phyloP scores from a whole-genome alignment of 2,113 vertebrate genomes.

The Amblyornis subalaris region DNA sequence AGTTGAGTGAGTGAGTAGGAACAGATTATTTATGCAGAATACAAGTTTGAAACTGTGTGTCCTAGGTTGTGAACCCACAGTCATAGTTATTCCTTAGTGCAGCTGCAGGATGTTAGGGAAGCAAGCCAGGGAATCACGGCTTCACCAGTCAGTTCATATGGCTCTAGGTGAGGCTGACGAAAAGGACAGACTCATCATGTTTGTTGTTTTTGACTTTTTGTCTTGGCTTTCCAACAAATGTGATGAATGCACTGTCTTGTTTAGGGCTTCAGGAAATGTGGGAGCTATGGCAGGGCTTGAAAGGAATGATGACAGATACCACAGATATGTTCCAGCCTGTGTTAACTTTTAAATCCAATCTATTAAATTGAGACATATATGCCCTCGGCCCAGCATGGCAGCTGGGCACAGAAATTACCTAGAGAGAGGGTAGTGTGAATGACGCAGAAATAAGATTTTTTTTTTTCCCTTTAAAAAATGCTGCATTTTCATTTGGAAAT shows the following conservation, averaged over 20 bases:
- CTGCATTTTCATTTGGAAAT: neutral
- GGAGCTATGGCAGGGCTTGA: neutral
- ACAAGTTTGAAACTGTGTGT: neutral
- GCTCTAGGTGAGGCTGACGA: neutral
- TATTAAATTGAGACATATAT: neutral
- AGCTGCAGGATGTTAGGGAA: neutral
- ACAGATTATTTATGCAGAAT: neutral
- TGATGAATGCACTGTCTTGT: neutral
- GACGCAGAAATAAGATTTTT: neutral
- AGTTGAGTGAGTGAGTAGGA: neutral
- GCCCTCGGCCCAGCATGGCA: neutral
- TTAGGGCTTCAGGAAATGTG: neutral
- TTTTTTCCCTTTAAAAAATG: neutral
- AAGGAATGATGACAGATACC: neutral
- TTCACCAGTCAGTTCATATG: neutral
- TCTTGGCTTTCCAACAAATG: neutral
- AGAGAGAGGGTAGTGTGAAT: neutral
- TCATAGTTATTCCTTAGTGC: neutral
- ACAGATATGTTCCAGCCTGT: neutral
- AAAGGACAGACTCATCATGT: neutral
- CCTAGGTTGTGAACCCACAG: neutral
- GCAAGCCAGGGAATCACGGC: neutral
- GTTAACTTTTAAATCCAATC: neutral
- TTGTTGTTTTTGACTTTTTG: neutral
- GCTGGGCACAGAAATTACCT: neutral